Evolutionary conservation across 2,113 vertebrate genomes (phyloP), one percentile per base, ranked within the genome.

Genomic region (Pollimyrus isidori): DNA sequence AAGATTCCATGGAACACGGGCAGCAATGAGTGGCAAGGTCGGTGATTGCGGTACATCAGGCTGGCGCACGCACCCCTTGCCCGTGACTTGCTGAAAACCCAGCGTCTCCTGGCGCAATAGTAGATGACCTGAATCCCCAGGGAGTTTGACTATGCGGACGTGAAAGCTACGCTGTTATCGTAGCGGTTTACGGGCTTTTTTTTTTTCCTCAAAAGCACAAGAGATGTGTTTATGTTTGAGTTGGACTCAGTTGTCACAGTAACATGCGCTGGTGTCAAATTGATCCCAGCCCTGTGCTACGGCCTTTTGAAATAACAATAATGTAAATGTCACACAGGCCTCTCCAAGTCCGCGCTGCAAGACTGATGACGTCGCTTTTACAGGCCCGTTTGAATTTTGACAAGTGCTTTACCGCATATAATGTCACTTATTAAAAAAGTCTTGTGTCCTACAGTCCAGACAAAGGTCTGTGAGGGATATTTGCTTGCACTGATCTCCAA

Each of bases 301-400:
- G 42, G 56, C 87, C 35, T 42, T 87, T 65, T 87, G 19, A 45
- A 65, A 53, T 87, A 87, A 87, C 65, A 50, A 48, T 88, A 49
- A 88, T 49, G 26, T 39, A 53, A 53, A 87, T 87, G 85, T 53
- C 49, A 53, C 17, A 50, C 19, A 52, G 39, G 26, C 46, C 45
- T 30, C 42, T 73, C 62, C 62, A 46, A 69, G 87, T 65, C 62
- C 5, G 11, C 4, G 10, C 48, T 49, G 50, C 17, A 30, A 52
- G 85, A 48, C 50, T 87, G 49, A 21, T 87, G 48, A 56, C 85
- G 85, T 87, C 56, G 85, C 50, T 39, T 87, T 56, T 56, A 53
- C 39, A 30, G 85, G 30, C 49, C 15, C 21, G 23, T 52, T 80
- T 88, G n/a, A 35, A 89, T 53, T 87, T 9, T 87, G 52, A 87